Base-by-base conservation (phyloP, 2,113 vertebrate species). In the Tyto alba region DNA sequence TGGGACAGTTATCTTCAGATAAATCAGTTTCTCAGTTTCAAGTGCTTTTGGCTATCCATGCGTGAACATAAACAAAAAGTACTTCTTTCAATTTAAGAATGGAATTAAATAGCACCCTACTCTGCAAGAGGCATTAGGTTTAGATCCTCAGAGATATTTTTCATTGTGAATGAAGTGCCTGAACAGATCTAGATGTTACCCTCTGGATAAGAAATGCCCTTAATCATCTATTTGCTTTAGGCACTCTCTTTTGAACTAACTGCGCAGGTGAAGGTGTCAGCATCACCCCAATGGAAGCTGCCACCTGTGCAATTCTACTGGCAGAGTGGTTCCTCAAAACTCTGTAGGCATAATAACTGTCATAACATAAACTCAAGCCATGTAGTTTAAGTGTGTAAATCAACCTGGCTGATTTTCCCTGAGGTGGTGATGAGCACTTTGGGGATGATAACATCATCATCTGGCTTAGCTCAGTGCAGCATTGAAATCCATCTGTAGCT, bases 291-390 rank as follows among this genome's bases (percentile, higher is more conserved):
- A 5, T 45, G 38, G 18, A 76, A 83, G 62, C 23, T 48, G 22
- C 25, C 29, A 47, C 12, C 30, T 72, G 34, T 34, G 17, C 17
- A 79, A 16, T 76, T 72, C 22, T 87, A 11, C 27, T 47, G 20
- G 30, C n/a, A 79, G n/a, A 55, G 18, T 59, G 2, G 38, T 72
- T 78, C 59, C 20, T 22, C 1, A 5, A 13, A 9, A 23, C 0
- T 0, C 41, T 59, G 11, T 38, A 72, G 29, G 43, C 32, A 71
- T 82, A 89, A 1, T 7, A 87, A 9, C 68, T 59, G 56, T 32
- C 69, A 29, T 43, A 45, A 53, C 0, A 9, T 8, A 94, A 67
- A 75, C 9, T 4, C 9, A 56, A 71, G n/a, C 16, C 41, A 53
- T 3, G 17, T 21, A 48, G 21, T 43, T 80, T 27, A 80, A 25